Base-by-base conservation (phyloP, 2,888 invertebrate species). In the Yponomeuta plumbellus region DNA sequence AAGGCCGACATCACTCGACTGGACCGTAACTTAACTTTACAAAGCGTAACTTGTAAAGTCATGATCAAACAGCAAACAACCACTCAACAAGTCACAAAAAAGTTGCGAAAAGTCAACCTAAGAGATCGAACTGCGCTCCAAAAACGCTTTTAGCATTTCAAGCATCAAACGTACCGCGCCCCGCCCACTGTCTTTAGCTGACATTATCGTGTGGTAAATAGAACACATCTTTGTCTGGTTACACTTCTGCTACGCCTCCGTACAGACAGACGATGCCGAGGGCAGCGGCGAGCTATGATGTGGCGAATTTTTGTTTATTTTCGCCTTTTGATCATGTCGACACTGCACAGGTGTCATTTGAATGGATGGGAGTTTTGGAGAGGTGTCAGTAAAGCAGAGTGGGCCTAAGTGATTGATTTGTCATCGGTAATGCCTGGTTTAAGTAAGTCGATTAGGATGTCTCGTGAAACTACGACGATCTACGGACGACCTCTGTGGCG, bases 231-330 rank as follows among this genome's bases (percentile, higher is more conserved):
- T 63, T 44, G 40, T 44, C 63, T 63, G 63, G 10, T 5, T 44
- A n/a, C 63, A 44, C 63, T 44, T 40, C 22, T 21, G 21, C 20
- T 44, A 63, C 44, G 63, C 40, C 22, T 52, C 11, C 63, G 3
- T 21, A 22, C 21, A 17, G 44, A 63, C 11, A 59, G 10, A 59
- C 23, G 63, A 13, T 44, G 44, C 79, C 79, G 77, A 74, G 75
- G 73, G 70, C 64, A 66, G 75, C 84, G 84, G 83, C 66, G 40
- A 72, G 72, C 67, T 68, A 82, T 85, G 88, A 88, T 88, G 89
- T 89, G 88, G 89, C 88, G 86, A 88, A 89, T 88, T 86, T 83
- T 81, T 89, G 88, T 88, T 89, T 88, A 63, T 63, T 63, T 63
- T 11, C 44, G 5, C 21, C 23, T 61, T 61, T 26, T 34, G 26